These are phyloP conservation scores for Petrocephalus microphthalmus DNA, from an alignment of 2,113 vertebrate species.

Conservation along the genomic window DNA sequence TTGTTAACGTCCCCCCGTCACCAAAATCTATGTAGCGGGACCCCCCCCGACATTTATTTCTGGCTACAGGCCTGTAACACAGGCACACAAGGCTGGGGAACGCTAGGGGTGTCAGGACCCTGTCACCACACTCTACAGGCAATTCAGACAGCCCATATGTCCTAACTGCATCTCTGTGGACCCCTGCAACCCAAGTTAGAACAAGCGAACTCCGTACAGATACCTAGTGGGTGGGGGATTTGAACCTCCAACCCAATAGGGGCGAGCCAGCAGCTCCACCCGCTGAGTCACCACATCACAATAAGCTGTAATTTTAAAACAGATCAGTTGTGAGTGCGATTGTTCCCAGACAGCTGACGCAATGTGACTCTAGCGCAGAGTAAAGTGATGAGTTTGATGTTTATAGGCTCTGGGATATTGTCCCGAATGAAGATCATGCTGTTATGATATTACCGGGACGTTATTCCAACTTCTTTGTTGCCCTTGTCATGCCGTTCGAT, in stretches of 20 bases:
- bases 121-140: neutral
- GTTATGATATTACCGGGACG: neutral
- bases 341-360: neutral
- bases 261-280: neutral
- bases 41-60: neutral
- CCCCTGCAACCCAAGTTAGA: neutral
- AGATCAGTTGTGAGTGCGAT: neutral
- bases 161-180: neutral
- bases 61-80: neutral
- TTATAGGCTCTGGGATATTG: neutral
- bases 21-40: neutral
- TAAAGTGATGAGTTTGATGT: slow-evolving; percentile 1
- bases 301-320: neutral
- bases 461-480: neutral
- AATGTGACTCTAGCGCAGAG: neutral
- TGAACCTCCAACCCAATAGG: neutral
- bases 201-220: neutral
- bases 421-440: neutral
- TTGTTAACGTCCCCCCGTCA: neutral
- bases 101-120: neutral
- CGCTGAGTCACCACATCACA: neutral
- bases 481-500: neutral
- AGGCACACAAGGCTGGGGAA: neutral
- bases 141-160: neutral
- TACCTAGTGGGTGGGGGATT: neutral